Conservation (phyloP, 1,140 invertebrate genomes). For the Panulirus ornatus region DNA sequence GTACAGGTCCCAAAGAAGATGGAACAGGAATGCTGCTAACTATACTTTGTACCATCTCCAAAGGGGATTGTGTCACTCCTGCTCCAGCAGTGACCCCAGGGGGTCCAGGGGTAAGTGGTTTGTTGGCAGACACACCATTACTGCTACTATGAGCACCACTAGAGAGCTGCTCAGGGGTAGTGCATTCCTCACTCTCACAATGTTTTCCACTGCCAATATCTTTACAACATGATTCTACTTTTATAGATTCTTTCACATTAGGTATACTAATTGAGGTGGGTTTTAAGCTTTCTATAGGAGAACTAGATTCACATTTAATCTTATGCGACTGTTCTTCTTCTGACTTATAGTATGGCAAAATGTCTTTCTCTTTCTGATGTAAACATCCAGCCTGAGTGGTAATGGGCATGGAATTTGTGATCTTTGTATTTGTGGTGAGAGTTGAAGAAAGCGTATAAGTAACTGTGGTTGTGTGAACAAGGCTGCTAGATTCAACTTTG, state of each 20-base stretch:
- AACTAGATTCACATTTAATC: constrained; percentile 54
- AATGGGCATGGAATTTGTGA: constrained; percentile 52
- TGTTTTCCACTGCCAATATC: constrained; percentile 32
- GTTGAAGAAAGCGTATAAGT: constrained; percentile 63
- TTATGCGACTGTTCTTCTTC: constrained; percentile 38
- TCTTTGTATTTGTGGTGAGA: constrained; percentile 57
- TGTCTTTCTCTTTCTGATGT: constrained; percentile 37
- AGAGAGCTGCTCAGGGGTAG: constrained; percentile 42
- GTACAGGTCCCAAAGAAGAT: constrained; percentile 58
- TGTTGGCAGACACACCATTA: constrained; percentile 60
- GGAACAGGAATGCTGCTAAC: constrained; percentile 87
- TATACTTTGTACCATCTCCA: constrained; percentile 89
- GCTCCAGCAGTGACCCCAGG: constrained; percentile 65
- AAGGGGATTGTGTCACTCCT: constrained; percentile 83
- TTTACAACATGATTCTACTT: constrained; percentile 46
- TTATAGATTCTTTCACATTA: constrained; percentile 52
- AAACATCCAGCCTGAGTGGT: constrained; percentile 50
- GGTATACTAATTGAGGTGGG: constrained; percentile 27
- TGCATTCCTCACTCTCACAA: constrained; percentile 56
- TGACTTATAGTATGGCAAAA: constrained; percentile 9
- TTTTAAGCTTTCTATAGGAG: constrained; percentile 47
- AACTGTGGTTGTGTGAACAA: constrained; percentile 66
- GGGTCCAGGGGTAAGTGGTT: constrained; percentile 73
- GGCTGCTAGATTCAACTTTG: constrained; percentile 61
- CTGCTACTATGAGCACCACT: constrained; percentile 16